Conservation (phyloP, 1,140 invertebrate genomes). For the Harlomillsia oculata region DNA sequence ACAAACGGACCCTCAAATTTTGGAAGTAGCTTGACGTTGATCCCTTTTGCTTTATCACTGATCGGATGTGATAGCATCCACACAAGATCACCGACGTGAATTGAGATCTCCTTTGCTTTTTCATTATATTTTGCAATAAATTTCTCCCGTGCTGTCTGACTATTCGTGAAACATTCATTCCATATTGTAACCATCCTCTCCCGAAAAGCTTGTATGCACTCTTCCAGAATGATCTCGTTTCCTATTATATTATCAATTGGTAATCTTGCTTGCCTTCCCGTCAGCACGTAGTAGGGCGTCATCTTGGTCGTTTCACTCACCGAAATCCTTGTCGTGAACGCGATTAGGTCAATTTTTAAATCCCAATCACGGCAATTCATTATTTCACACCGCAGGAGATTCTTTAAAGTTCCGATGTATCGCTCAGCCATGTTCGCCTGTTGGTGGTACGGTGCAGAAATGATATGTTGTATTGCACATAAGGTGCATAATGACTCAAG, state of each 20-base stretch:
- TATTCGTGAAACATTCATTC: background rate
- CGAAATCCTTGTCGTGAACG: constrained; percentile 42
- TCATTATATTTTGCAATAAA: background rate
- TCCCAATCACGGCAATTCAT: constrained; percentile 35
- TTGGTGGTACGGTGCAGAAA: constrained; percentile 30
- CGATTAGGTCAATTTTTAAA: constrained; percentile 37
- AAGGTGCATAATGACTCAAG: constrained; percentile 13
- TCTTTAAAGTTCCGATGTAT: constrained; percentile 26
- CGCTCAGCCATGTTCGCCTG: constrained; percentile 31
- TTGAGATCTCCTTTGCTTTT: background rate
- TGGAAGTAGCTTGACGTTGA: background rate
- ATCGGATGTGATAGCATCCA: background rate
- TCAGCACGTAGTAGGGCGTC: constrained; percentile 36
- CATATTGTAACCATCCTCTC: background rate
- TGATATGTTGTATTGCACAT: background rate
- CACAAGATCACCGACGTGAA: background rate
- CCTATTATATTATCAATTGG: background rate
- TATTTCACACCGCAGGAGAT: constrained; percentile 27
- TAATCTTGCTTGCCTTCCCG: background rate
- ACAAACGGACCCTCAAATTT: background rate
- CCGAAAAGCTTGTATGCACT: background rate
- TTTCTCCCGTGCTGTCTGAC: background rate
- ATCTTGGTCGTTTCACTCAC: constrained; percentile 38
- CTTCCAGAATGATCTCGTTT: background rate
- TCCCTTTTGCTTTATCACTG: background rate